phyloP scores from a whole-genome alignment of 2,888 invertebrate genomes.

The Tinea semifulvella region DNA sequence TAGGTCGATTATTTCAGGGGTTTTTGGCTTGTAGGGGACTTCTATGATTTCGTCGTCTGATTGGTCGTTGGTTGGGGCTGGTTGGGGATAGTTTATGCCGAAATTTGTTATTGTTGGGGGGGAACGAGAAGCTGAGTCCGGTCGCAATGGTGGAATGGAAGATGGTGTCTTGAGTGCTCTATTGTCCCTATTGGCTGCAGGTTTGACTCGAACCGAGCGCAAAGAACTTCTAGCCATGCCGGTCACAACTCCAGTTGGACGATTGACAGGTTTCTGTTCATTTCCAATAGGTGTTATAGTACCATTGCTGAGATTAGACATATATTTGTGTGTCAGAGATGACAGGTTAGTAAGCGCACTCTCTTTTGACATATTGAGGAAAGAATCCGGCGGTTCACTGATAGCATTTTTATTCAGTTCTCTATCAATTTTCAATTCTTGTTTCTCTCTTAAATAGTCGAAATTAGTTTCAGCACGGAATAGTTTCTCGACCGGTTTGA shows the following conservation, averaged over 20 bases:
- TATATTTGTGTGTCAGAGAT: conserved; percentile 22
- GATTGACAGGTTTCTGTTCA: conserved; percentile 17
- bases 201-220: conserved; percentile 74
- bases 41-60: conserved; percentile 53
- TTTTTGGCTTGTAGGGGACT: conserved; percentile 68
- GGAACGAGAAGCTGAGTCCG: conserved; percentile 27
- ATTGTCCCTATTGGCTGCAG: conserved; percentile 26
- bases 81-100: conserved; percentile 18
- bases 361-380: no score
- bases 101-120: conserved; percentile 21
- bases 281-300: background rate
- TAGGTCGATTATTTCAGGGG: conserved; percentile 71
- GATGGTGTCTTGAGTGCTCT: no score
- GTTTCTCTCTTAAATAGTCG: no score
- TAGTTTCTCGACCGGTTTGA: conserved; percentile 45
- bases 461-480: conserved; percentile 17
- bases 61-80: conserved; percentile 17
- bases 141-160: conserved; percentile 26
- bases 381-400: no score
- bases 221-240: conserved; percentile 34
- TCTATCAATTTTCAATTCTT: no score
- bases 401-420: no score
- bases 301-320: conserved; percentile 5
- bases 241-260: conserved; percentile 26
- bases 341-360: conserved; percentile 24